Evolutionary conservation across 1,140 invertebrate species (phyloP), one percentile per base, ranked within the genome.

Genomic region (Saccostrea echinata): DNA sequence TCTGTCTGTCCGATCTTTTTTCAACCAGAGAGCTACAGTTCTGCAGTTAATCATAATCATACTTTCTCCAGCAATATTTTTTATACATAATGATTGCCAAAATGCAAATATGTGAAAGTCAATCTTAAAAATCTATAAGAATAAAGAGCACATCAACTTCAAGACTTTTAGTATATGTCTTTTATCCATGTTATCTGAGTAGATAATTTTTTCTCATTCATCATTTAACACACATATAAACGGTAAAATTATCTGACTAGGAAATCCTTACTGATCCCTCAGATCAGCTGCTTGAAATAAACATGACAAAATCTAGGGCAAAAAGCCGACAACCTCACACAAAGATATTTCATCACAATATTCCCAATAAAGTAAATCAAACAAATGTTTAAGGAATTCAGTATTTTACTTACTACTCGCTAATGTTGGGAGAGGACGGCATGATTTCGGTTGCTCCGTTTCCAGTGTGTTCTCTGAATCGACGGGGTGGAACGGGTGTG

Each of bases 401-500:
- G 13, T 33, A 9, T 6, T 16, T 1, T 43, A 88, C 88, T 88
- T 84, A 88, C 88, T 88, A 88, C 33, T 88, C 88, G 27, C 80
- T 76, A 9, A 84, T 88, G 76, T 86, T 86, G 57, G 84, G 84
- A 27, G 76, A 68, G 24, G 88, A 82, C 57, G 85, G 81, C 81
- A 88, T 88, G n/a, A 55, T 57, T 71, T n/a, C 24, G 30, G n/a
- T 55, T 53, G 76, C 30, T 86, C n/a, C 4, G 68, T 57, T 61
- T n/a, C 80, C 84, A 80, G 84, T 88, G 68, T 82, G 27, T n/a
- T 43, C 16, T 76, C 68, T 76, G 68, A 33, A 3, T 76, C 30
- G 68, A 80, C 86, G 68, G 88, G 88, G 88, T 86, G 88, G 88
- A 84, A 81, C 88, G 85, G 86, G 71, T 88, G 27, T 76, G 87